phyloP scores from a whole-genome alignment of 2,797 vertebrate genomes.

The Phoebastria nigripes region DNA sequence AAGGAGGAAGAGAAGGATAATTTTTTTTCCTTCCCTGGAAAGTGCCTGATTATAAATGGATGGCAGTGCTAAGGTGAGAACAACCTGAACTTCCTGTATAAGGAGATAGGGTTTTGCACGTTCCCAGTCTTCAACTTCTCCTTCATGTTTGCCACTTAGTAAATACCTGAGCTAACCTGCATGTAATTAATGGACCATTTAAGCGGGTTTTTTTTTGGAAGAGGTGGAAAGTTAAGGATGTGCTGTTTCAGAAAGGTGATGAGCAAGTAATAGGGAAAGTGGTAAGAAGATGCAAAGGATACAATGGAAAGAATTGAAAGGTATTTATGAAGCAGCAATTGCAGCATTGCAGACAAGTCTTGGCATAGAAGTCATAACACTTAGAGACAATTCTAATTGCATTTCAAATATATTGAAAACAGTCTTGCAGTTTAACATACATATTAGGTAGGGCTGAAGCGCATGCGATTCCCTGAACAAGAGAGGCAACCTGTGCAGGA shows the following conservation, averaged over 20 bases:
- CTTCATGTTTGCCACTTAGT: neutral
- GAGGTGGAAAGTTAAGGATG: neutral
- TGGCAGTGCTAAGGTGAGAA: neutral
- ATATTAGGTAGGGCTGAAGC: neutral
- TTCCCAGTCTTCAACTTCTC: neutral
- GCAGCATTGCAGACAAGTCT: neutral
- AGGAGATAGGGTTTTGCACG: neutral
- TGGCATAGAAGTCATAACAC: neutral
- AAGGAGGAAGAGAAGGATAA: neutral
- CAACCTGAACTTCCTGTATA: neutral
- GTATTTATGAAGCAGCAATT: neutral
- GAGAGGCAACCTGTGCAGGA: neutral
- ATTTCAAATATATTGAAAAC: neutral
- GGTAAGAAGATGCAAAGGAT: neutral
- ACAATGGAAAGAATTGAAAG: neutral
- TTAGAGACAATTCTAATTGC: neutral
- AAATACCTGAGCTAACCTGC: neutral
- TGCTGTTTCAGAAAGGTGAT: neutral
- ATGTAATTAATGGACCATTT: neutral
- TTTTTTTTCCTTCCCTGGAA: constrained; percentile 1
- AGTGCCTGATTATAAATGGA: constrained; percentile 44
- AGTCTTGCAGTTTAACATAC: neutral
- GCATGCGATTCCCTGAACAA: neutral
- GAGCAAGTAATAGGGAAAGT: neutral
- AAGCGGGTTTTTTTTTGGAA: neutral